Percentiles rank a stretch among this genome's conserved stretches.
Evolutionary conservation across 2,797 vertebrate genomes (phyloP).

Genomic region (Liasis olivaceus): DNA sequence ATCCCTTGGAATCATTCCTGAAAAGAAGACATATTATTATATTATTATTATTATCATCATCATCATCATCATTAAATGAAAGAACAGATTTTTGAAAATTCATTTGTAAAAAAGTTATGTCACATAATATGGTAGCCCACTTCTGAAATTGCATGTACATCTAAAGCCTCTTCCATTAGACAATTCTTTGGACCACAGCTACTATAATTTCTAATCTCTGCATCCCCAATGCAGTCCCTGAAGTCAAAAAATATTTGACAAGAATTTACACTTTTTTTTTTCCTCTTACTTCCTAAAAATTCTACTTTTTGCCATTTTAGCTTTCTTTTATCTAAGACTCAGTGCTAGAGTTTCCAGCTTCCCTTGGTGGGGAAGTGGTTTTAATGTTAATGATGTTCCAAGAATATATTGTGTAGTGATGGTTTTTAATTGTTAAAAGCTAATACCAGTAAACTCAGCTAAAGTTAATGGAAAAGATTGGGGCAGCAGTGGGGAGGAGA

Average conservation of each 20-base stretch:
- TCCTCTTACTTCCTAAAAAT: background rate
- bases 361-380: background rate
- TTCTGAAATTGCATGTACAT: background rate
- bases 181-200: background rate
- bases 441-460: slow-evolving; percentile 56
- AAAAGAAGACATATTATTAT: background rate
- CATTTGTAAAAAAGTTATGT: background rate
- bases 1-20: background rate
- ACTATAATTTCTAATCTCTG: background rate
- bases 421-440: slow-evolving; percentile 27
- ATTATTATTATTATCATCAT: no score
- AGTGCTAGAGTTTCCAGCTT: background rate
- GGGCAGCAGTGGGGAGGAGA: background rate
- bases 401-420: slow-evolving; percentile 1
- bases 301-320: background rate
- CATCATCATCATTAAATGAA: no score
- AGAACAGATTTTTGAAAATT: background rate
- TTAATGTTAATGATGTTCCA: background rate
- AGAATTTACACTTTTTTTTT: background rate
- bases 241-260: background rate
- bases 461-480: slow-evolving; percentile 31
- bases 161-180: background rate
- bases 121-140: no score
- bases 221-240: background rate
- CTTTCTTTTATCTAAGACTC: background rate